Conservation (phyloP, 2,888 invertebrate species). For the Odiellus spinosus region DNA sequence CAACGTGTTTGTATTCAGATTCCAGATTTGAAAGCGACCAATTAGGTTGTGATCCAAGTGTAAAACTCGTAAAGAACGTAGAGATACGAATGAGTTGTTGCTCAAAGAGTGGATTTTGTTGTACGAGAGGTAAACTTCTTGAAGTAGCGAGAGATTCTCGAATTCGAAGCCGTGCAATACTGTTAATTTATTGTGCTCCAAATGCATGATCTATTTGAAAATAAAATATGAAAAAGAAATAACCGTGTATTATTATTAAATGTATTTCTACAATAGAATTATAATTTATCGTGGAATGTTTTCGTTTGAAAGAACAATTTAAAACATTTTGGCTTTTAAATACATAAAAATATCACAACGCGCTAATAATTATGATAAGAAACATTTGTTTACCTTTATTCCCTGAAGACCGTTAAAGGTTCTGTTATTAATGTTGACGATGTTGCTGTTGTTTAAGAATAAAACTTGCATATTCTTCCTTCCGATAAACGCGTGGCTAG, state of each 20-base stretch:
- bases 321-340: too few species aligned
- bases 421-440: conserved; percentile 59
- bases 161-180: conserved; percentile 61
- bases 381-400: conserved; percentile 38
- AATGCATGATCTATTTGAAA: conserved; percentile 36
- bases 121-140: conserved; percentile 54
- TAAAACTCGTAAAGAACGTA: conserved; percentile 47
- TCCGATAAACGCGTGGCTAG: conserved; percentile 70
- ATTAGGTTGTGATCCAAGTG: conserved; percentile 55
- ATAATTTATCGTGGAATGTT: too few species aligned
- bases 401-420: conserved; percentile 69
- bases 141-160: conserved; percentile 53
- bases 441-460: conserved; percentile 59
- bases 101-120: conserved; percentile 52
- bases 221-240: too few species aligned
- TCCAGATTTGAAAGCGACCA: conserved; percentile 52
- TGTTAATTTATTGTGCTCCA: conserved; percentile 54
- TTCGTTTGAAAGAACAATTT: too few species aligned
- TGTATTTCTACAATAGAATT: too few species aligned
- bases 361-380: too few species aligned
- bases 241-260: too few species aligned
- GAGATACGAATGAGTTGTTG: conserved; percentile 51
- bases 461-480: conserved; percentile 57
- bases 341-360: too few species aligned
- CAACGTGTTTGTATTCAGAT: conserved; percentile 35